A percentile compares a stretch with the other conserved stretches of the same genome.
Conservation (phyloP, 2,797 vertebrate genomes). For the Tapera naevia region DNA sequence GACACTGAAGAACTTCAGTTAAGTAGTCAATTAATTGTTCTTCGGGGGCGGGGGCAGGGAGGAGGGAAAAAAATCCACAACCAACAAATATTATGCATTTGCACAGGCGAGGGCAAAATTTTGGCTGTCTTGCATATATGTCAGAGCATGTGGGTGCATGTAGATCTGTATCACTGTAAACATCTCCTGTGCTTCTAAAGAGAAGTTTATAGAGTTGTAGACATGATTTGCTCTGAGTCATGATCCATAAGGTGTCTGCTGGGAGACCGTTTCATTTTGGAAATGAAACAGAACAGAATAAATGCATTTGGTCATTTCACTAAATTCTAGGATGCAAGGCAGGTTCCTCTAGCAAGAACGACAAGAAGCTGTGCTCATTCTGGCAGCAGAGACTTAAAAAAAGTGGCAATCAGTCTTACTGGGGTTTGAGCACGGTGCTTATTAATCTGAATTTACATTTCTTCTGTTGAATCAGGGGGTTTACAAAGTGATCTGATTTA, state of each 20-base stretch:
- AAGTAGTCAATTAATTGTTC: not conserved
- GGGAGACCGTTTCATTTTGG: slow-evolving; percentile 6
- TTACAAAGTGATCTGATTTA: slow-evolving; percentile 48
- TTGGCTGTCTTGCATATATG: not conserved
- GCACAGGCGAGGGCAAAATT: not conserved
- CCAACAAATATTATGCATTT: not conserved
- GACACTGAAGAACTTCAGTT: not conserved
- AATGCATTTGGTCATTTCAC: slow-evolving; percentile 33
- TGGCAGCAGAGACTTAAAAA: slow-evolving; percentile 18
- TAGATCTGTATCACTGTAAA: not conserved
- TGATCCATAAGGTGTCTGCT: slow-evolving; percentile 8
- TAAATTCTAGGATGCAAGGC: slow-evolving; percentile 44
- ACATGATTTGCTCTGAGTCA: not conserved
- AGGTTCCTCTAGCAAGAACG: not conserved
- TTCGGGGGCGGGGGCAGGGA: fast-evolving
- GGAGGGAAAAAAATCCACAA: not conserved
- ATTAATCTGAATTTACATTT: slow-evolving; percentile 53
- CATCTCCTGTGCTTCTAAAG: not conserved
- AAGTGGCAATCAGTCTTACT: slow-evolving; percentile 21
- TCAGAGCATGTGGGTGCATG: not conserved
- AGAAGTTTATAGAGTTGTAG: not conserved
- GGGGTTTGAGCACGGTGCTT: not conserved
- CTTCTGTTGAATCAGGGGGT: not conserved
- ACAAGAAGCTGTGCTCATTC: slow-evolving; percentile 24
- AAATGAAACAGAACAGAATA: slow-evolving; percentile 27